Evolutionary conservation across 2,888 invertebrate species (phyloP), one percentile per base, ranked within the genome.

Genomic region (Parascotia fuliginaria): DNA sequence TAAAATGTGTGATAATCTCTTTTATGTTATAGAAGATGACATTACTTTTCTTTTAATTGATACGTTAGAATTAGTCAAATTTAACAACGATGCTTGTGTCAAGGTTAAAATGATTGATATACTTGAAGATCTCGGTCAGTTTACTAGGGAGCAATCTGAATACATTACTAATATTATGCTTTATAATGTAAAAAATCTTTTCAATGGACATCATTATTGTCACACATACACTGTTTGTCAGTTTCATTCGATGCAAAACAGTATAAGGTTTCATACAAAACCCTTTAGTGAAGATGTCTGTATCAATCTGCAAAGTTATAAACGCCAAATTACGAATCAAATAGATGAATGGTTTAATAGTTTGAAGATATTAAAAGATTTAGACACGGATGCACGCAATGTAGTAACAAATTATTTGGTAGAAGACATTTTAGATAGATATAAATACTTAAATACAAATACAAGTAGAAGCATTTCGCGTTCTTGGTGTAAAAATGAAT

Each of bases 381-480:
- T 70, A 22, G 70, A 79, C 29, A 31, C 22, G 9, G 65, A 55
- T 0, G 67, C 74, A n/a, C 72, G 67, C 51, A 60, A 76, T 57
- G 66, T 67, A 9, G 69, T 79, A 0, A 66, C 83, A 0, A 70
- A 77, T 29, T 79, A 86, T 47, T 62, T 90, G 45, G 85, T 86
- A 12, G 66, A 57, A 15, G 88, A 89, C 47, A 85, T 89, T 33
- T 57, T 86, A 2, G 83, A 89, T 40, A 76, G 89, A 53, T 67
- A 75, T 7, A 85, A 80, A 56, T 89, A 86, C 66, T 48, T 85
- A 54, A 70, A n/a, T n/a, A n/a, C n/a, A n/a, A n/a, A n/a, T n/a
- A n/a, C n/a, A n/a, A n/a, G n/a, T n/a, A n/a, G n/a, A n/a, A n/a
- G n/a, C n/a, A n/a, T n/a, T n/a, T n/a, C n/a, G n/a, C n/a, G n/a